Conservation (phyloP, 2,113 vertebrate genomes). For the Halcyon malimbica region DNA sequence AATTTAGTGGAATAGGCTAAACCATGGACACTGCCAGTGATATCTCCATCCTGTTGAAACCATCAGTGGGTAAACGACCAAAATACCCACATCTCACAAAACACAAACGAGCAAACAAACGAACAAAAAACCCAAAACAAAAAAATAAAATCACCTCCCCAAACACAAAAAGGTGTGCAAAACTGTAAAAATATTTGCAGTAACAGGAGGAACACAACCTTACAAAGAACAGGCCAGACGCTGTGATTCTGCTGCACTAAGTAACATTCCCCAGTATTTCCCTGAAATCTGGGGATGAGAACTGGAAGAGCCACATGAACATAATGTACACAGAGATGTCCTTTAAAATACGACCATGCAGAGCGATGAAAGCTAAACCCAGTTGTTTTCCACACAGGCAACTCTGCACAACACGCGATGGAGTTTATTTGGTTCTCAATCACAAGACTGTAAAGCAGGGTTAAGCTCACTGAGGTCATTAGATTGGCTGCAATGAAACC, state of each 20-base stretch:
- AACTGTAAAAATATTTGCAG: background rate
- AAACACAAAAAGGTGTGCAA: background rate
- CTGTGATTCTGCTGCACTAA: background rate
- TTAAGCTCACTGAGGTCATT: background rate
- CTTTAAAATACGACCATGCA: background rate
- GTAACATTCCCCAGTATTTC: background rate
- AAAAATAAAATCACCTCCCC: background rate
- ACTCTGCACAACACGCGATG: background rate
- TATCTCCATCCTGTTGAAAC: background rate
- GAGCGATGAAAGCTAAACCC: background rate
- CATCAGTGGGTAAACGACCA: too few relatives aligned
- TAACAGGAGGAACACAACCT: rapidly evolving
- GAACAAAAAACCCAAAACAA: too few relatives aligned
- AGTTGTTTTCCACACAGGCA: background rate
- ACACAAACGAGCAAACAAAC: background rate
- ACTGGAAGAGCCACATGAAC: rapidly evolving
- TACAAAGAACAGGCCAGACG: background rate
- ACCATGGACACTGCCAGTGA: background rate
- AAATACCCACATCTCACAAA: background rate
- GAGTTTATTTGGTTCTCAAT: background rate
- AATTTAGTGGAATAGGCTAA: background rate
- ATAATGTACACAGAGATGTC: rapidly evolving
- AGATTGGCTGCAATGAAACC: background rate
- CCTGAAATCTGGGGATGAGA: background rate
- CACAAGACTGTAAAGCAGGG: background rate